These are phyloP conservation scores for Cantharis lateralis DNA, from an alignment of 2,888 invertebrate species.

Conservation along the genomic window DNA sequence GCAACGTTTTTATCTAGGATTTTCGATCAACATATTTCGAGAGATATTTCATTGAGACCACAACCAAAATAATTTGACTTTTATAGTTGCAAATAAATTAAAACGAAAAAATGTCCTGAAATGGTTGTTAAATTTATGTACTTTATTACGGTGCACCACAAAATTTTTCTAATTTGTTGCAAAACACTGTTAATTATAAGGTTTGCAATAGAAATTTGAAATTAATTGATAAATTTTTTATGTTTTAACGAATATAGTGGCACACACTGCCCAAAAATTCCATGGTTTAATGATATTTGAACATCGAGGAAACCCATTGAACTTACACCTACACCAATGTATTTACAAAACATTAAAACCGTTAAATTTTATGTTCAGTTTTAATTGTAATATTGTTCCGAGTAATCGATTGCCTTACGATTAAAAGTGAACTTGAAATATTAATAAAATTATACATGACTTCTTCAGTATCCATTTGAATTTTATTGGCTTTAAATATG, in stretches of 20 bases:
- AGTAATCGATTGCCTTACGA: constrained; percentile 13
- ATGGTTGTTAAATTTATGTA: background rate
- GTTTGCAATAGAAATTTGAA: background rate
- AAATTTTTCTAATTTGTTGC: background rate
- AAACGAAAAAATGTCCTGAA: background rate
- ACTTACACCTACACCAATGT: background rate
- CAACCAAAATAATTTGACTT: background rate
- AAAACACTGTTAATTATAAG: background rate
- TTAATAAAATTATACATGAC: constrained; percentile 10
- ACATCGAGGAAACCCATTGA: background rate
- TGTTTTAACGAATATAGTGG: background rate
- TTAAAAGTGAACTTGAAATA: constrained; percentile 18
- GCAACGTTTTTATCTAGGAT: too few species aligned
- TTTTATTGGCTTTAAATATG: constrained; percentile 5
- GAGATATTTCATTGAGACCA: background rate
- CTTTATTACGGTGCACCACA: background rate
- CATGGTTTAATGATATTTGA: background rate
- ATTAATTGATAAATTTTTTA: background rate
- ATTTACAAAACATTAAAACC: constrained; percentile 7
- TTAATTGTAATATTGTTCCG: constrained; percentile 22
- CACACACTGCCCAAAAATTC: background rate
- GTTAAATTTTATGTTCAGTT: constrained; percentile 14
- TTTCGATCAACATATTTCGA: too few species aligned
- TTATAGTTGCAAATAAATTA: background rate
- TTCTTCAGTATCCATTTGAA: constrained; percentile 7